Base-by-base conservation (phyloP, 1,140 invertebrate genomes). In the Cephus cinctus region DNA sequence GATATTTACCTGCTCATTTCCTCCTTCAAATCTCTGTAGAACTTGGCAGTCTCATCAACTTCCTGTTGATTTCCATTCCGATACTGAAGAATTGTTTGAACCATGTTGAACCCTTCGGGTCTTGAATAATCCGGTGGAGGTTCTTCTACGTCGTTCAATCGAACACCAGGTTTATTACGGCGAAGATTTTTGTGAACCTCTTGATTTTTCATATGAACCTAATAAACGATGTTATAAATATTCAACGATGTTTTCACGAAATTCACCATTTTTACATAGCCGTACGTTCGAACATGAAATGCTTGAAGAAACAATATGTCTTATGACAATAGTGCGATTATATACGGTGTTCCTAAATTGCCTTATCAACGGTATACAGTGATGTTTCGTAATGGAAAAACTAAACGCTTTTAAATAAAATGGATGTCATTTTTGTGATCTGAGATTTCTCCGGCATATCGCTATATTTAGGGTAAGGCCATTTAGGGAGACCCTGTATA, bases 131-230 rank as follows among this genome's bases (percentile, higher is more conserved):
- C 78, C 2, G 71, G 65, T 0, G 83, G 81, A 5, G 77, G 65
- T 19, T 78, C 68, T 32, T 79, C 76, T 14, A 86, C 67, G 3
- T 84, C 79, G 18, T 73, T 63, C 22, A 84, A 43, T 16, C 73
- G 67, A 9, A 86, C 69, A 1, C 81, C 79, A 2, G 80, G 73
- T 58, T 86, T 86, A 52, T 86, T 86, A 4, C 78, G 75, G 3
- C 85, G 74, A 21, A 87, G 67, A 60, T 82, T 83, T 55, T 85
- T 86, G 59, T 88, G 86, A 4, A 83, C 71, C 30, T 86, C 84
- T 67, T 86, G 83, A 59, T 87, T 87, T 44, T 78, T 79, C 69
- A 82, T 79, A 51, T 86, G 84, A 18, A 86, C 80, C 84, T 87
- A 47, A 3, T 57, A 51, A 11, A n/a, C n/a, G n/a, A n/a, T n/a